Conservation (phyloP, 2,113 vertebrate species). For the Barnardius zonarius region DNA sequence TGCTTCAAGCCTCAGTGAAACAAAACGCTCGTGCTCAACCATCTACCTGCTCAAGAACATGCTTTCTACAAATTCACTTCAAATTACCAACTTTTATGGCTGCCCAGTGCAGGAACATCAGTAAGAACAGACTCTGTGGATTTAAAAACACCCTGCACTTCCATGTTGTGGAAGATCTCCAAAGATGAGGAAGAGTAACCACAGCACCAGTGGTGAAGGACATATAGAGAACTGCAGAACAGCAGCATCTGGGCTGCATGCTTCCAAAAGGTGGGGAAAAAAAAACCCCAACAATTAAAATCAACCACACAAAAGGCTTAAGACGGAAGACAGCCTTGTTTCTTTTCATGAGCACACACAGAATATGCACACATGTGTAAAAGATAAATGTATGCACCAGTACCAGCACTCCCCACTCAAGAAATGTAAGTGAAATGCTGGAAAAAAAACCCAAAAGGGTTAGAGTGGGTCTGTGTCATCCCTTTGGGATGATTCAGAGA, state of each 20-base stretch:
- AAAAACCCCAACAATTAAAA: fast-evolving
- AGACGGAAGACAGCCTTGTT: background rate
- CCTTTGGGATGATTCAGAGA: background rate
- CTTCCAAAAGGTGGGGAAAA: background rate
- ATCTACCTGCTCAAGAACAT: background rate
- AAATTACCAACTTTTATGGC: background rate
- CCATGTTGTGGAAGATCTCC: background rate
- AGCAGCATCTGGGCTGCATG: background rate
- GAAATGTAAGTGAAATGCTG: background rate
- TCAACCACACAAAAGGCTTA: background rate
- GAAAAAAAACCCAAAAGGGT: background rate
- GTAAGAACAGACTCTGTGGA: background rate
- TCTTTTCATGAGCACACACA: background rate
- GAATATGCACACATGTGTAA: fast-evolving
- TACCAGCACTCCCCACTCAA: background rate
- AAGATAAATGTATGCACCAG: background rate
- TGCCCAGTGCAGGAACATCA: background rate
- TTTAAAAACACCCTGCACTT: background rate
- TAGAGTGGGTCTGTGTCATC: background rate
- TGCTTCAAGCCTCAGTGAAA: background rate
- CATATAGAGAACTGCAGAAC: background rate
- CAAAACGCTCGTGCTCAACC: background rate
- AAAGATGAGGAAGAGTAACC: background rate
- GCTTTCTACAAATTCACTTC: background rate
- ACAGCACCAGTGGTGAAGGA: background rate